phyloP scores from a whole-genome alignment of 2,113 vertebrate species.

The Pontoporia blainvillei region DNA sequence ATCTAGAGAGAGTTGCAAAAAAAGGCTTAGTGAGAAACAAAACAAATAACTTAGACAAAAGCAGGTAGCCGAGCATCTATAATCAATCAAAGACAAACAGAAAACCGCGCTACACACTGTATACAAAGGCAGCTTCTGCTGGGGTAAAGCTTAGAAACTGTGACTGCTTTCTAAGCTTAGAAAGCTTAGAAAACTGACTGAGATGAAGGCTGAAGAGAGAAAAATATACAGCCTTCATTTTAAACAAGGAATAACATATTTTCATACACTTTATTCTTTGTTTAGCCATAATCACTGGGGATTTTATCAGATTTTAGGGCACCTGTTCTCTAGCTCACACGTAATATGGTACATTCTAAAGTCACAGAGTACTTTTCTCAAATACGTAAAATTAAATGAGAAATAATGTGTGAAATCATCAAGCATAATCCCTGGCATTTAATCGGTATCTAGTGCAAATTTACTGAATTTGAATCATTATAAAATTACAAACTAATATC shows the following conservation, averaged over 20 bases:
- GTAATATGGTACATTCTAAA: not conserved
- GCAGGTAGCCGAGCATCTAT: not conserved
- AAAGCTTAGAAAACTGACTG: not conserved
- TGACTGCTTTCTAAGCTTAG: too few relatives aligned
- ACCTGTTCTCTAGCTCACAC: not conserved
- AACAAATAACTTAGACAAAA: not conserved
- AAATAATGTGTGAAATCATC: not conserved
- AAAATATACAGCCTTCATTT: not conserved
- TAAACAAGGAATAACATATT: not conserved
- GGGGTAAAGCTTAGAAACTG: not conserved
- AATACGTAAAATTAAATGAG: not conserved
- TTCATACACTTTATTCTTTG: not conserved
- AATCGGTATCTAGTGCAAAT: not conserved
- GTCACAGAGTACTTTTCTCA: not conserved
- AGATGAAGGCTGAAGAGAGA: not conserved
- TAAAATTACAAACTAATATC: conserved; percentile 15
- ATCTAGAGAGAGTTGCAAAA: not conserved
- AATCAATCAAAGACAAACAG: not conserved
- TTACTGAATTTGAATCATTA: not conserved
- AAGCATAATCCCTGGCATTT: not conserved
- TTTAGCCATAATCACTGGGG: not conserved
- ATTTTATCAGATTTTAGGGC: conserved; percentile 5
- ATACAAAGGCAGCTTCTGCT: not conserved
- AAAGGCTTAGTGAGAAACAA: not conserved
- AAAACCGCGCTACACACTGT: not conserved